Base-by-base conservation (phyloP, 2,797 vertebrate genomes). In the Bovichtus variegatus region DNA sequence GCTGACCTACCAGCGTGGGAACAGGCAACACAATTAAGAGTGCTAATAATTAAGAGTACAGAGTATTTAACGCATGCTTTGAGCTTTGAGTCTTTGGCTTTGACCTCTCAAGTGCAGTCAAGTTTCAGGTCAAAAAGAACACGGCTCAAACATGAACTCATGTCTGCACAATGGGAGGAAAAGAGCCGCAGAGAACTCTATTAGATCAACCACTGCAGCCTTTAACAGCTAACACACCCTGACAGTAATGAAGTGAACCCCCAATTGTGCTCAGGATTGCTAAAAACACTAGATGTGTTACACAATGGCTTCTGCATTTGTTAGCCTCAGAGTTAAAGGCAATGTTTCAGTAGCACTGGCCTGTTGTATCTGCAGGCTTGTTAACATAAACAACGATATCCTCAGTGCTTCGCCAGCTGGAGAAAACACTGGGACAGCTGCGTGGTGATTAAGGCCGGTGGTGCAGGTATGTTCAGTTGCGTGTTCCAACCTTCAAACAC, bases 21-120 rank as follows among this genome's bases (percentile, higher is more conserved):
- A 80, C 69, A 43, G 80, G 76, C 80, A 88, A 83, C 74, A 80
- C 85, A 87, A 84, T 90, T 87, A 86, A 61, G 77, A 85, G 25
- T 3, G 57, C 63, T 74, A 78, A 84, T 83, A 89, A 91, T 87
- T 75, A 83, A 86, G 61, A 79, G 69, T 38, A 64, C 40, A 19
- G 55, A 36, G 49, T 69, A 71, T 85, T 89, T 82, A 88, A 87
- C 43, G 76, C 81, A 75, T 82, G 84, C 82, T 90, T 91, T 87
- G 74, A 91, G 75, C 67, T 81, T 71, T n/a, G 58, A 82, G 76
- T 77, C 76, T 78, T 63, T 55, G 54, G 57, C 53, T 62, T 78
- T 62, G 89, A 91, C 91, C 89, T 89, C 49, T 91, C 57, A 78
- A 91, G 78, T 90, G 88, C 84, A 80, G 91, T 93, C 91, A 93